Conservation (phyloP, 2,888 invertebrate genomes). For the Spilosoma lubricipeda region DNA sequence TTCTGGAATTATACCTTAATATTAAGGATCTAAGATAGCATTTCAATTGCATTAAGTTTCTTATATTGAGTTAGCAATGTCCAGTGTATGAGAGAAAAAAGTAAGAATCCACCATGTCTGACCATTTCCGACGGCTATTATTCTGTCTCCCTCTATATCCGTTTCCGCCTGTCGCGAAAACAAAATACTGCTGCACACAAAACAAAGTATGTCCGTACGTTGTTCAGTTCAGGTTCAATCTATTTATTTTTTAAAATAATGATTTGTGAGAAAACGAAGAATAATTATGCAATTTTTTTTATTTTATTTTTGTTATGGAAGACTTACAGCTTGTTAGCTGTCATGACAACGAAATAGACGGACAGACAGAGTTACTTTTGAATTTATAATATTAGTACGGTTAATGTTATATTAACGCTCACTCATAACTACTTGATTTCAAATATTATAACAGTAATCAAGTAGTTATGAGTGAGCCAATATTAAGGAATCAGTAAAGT, state of each 20-base stretch:
- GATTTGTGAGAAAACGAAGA: constrained; percentile 20
- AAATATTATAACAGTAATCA: too few species aligned
- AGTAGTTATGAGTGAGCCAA: too few species aligned
- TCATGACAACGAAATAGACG: too few species aligned
- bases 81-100: constrained; percentile 80
- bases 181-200: constrained; percentile 80
- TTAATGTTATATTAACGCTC: too few species aligned
- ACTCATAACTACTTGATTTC: too few species aligned
- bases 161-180: constrained; percentile 84
- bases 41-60: constrained; percentile 42
- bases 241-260: constrained; percentile 37
- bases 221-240: constrained; percentile 43
- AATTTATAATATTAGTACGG: too few species aligned
- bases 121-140: constrained; percentile 87
- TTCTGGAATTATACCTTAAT: constrained; percentile 45
- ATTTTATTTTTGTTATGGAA: constrained; percentile 6
- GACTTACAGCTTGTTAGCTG: too few species aligned
- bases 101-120: constrained; percentile 83
- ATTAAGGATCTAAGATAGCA: constrained; percentile 37
- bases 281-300: too few species aligned
- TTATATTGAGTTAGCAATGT: constrained; percentile 78
- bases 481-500: too few species aligned
- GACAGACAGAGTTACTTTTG: too few species aligned
- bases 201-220: constrained; percentile 53
- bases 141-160: constrained; percentile 86